Conservation (phyloP, 2,888 invertebrate genomes). For the Lissonota sp. region DNA sequence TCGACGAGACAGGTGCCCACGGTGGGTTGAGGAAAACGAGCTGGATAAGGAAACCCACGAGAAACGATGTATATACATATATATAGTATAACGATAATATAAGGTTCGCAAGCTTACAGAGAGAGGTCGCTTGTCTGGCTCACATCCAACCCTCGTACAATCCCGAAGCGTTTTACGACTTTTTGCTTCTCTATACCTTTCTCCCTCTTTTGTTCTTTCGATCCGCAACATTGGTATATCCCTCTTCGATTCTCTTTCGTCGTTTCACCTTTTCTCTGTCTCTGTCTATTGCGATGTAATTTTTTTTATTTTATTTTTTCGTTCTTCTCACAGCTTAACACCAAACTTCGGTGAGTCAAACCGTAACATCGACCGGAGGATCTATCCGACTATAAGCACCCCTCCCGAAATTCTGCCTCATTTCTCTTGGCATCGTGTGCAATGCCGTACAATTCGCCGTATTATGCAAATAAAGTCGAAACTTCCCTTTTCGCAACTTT, state of each 20-base stretch:
- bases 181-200: conserved; percentile 45
- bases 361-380: conserved; percentile 58
- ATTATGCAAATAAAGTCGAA: not conserved
- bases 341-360: conserved; percentile 52
- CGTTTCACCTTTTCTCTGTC: conserved; percentile 35
- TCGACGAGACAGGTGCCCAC: conserved; percentile 59
- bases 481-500: not conserved
- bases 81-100: not conserved
- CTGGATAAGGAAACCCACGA: conserved; percentile 29
- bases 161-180: conserved; percentile 61
- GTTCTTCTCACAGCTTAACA: conserved; percentile 61
- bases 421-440: conserved; percentile 4
- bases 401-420: conserved; percentile 37
- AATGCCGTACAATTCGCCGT: not conserved
- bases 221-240: not conserved
- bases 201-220: conserved; percentile 21
- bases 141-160: conserved; percentile 60
- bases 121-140: conserved; percentile 59
- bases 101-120: conserved; percentile 32
- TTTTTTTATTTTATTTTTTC: conserved; percentile 15
- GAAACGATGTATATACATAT: conserved; percentile 5
- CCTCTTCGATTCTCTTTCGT: conserved; percentile 1
- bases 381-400: conserved; percentile 53
- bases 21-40: conserved; percentile 48
- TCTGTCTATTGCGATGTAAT: not conserved